phyloP scores from a whole-genome alignment of 2,797 vertebrate species.

The Sorex maritimensis region DNA sequence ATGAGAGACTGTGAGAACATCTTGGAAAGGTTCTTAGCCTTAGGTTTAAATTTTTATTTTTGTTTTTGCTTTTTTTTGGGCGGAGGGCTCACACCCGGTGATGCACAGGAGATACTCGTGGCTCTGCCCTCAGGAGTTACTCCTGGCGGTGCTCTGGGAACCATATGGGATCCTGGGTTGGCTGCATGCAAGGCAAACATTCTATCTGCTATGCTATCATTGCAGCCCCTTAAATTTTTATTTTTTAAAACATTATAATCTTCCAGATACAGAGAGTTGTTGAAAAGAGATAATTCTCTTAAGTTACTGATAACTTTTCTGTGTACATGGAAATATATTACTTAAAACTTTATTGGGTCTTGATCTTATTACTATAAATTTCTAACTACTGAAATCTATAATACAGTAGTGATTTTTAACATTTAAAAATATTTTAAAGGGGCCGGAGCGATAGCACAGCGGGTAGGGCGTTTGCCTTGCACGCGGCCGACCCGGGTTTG shows the following conservation, averaged over 20 bases:
- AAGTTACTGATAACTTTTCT: slow-evolving; percentile 42
- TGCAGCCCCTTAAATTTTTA: too few species aligned
- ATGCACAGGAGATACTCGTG: too few species aligned
- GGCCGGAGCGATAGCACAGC: too few species aligned
- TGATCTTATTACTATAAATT: slow-evolving; percentile 45
- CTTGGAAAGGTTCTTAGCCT: slow-evolving; percentile 39
- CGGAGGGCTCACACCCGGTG: too few species aligned
- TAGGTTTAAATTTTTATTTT: slow-evolving; percentile 63
- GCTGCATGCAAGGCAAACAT: too few species aligned
- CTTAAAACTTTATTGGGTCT: slow-evolving; percentile 6
- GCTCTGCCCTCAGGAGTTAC: too few species aligned
- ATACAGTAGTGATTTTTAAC: slow-evolving; percentile 39
- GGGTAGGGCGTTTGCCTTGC: too few species aligned
- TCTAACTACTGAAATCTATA: slow-evolving; percentile 62
- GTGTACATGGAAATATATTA: slow-evolving; percentile 50
- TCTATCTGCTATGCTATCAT: too few species aligned
- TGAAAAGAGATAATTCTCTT: slow-evolving; percentile 60
- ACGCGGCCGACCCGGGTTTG: too few species aligned
- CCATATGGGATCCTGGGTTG: too few species aligned
- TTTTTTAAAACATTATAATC: slow-evolving; percentile 34
- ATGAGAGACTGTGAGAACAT: slow-evolving; percentile 43
- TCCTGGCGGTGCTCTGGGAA: too few species aligned
- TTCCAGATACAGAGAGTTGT: slow-evolving; percentile 16
- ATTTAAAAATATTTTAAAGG: slow-evolving; percentile 57
- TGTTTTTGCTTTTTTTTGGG: too few species aligned